Evolutionary conservation across 2,113 vertebrate species (phyloP).

Genomic region (Cavia aperea): DNA sequence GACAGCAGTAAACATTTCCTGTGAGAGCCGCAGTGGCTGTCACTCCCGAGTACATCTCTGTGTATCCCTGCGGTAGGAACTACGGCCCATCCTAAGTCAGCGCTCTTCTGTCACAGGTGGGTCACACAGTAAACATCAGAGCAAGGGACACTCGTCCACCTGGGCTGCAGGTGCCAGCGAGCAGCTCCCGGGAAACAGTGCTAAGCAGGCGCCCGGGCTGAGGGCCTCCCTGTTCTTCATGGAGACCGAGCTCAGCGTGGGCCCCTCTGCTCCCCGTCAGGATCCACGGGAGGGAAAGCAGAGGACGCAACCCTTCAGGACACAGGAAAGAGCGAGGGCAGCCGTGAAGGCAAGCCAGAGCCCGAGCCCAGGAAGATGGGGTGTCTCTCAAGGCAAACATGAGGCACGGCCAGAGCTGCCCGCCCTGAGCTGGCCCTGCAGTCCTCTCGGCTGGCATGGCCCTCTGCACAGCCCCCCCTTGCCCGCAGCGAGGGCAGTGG

Average conservation of each 20-base stretch:
- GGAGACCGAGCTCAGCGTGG: neutral
- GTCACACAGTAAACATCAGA: neutral
- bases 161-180: neutral
- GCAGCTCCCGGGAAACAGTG: neutral
- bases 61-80: neutral
- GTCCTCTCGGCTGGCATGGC: no score
- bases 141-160: neutral
- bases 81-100: neutral
- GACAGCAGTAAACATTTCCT: conserved; percentile 29
- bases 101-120: neutral
- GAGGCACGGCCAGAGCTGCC: neutral
- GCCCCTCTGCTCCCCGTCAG: neutral
- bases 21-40: neutral
- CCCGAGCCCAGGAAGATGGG: neutral
- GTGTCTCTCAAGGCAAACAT: neutral
- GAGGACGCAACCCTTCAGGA: neutral
- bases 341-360: neutral
- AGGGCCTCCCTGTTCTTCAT: neutral
- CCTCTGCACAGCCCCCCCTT: no score
- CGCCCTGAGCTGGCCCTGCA: neutral
- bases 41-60: conserved; percentile 8
- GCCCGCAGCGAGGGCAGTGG: neutral
- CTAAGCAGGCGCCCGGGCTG: neutral
- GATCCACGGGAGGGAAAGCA: neutral
- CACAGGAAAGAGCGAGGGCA: neutral